Percentiles rank a stretch among this genome's conserved stretches.
Evolutionary conservation across 2,113 vertebrate genomes (phyloP).

Genomic region (Proteles cristata): DNA sequence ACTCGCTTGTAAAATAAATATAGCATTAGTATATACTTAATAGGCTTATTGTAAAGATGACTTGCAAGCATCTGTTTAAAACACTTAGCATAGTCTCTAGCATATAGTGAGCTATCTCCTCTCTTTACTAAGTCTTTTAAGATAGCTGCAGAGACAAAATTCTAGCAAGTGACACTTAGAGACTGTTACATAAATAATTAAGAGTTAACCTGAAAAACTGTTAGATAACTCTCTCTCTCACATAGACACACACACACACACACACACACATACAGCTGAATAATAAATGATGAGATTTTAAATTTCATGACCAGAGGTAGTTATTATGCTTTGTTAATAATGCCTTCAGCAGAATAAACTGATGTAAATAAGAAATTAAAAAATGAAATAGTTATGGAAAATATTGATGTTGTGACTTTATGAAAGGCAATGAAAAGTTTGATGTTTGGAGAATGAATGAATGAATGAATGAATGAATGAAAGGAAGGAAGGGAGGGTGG

Average conservation of each 20-base stretch:
- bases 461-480: background rate
- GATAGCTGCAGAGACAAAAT: background rate
- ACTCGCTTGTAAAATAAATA: background rate
- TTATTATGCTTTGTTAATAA: background rate
- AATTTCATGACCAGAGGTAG: background rate
- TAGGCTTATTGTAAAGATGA: background rate
- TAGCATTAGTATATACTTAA: background rate
- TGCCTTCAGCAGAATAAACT: background rate
- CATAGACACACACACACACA: background rate
- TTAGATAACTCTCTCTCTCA: background rate
- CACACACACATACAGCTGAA: background rate
- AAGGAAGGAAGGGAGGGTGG: background rate
- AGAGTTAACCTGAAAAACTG: background rate
- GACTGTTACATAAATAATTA: background rate
- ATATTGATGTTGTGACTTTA: background rate
- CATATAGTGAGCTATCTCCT: background rate
- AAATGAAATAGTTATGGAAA: background rate
- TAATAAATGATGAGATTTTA: background rate
- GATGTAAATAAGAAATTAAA: background rate
- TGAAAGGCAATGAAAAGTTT: background rate
- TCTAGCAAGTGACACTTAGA: background rate
- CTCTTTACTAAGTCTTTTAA: background rate
- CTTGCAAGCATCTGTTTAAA: background rate
- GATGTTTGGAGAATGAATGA: background rate
- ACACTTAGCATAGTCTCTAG: background rate